Base-by-base conservation (phyloP, 1,140 invertebrate genomes). In the Eumaeus atala region DNA sequence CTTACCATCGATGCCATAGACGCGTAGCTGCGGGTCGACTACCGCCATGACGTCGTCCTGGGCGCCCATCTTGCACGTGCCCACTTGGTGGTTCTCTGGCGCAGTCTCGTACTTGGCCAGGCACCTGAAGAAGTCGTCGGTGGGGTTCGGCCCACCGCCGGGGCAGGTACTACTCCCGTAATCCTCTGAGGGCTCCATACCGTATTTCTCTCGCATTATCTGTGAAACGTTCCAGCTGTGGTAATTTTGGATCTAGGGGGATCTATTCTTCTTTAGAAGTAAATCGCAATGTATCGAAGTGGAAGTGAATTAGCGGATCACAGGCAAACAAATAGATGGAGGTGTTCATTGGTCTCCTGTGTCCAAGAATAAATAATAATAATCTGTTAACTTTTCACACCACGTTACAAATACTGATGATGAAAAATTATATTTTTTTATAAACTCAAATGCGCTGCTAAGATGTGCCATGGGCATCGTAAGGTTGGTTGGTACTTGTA, bases 31-130 rank as follows among this genome's bases (percentile, higher is more conserved):
- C 34, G 87, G 79, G 61, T 91, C 89, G 0, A 92, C 90, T 0
- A 92, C 91, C 4, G 90, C 86, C 62, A 86, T 88, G 0, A 82
- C 73, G 64, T 92, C 91, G 2, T 64, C 69, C 4, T 42, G 42
- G 0, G 85, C 74, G 0, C 92, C 92, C 92, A 94, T 94, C 77
- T 92, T 93, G 69, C 91, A 92, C 0, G 92, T 92, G 1, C 92
- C 91, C 0, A 88, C 84, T 38, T 91, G 90, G 67, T 93, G 92
- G 61, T 91, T 90, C 33, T 92, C 81, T 0, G 89, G 89, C 6
- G 88, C 76, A 0, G 90, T 90, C 11, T 90, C 68, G 1, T 82
- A 63, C 58, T 83, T 73, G 0, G 88, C 87, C 16, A 89, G 72
- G 62, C 92, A 93, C 18, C 72, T 81, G 74, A 90, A 90, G 70